Evolutionary conservation across 2,888 invertebrate species (phyloP), one percentile per base, ranked within the genome.

Genomic region (Andrena bucephala): DNA sequence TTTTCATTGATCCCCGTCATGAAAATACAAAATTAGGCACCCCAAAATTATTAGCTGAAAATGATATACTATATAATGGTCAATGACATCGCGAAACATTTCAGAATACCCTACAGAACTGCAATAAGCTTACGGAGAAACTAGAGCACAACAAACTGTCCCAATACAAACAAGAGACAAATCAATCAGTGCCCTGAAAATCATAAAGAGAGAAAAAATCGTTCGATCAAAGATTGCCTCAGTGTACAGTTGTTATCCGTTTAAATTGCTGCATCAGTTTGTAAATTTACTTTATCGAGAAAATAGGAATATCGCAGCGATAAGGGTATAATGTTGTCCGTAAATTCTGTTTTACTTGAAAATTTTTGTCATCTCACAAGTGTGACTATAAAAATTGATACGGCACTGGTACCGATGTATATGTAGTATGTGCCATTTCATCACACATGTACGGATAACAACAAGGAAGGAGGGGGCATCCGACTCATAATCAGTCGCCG

Each of bases 391-490:
- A 73, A 60, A 67, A 60, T 76, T 80, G 85, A 50, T 85, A 87
- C 85, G 82, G 81, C 82, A 79, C 81, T 87, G 87, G 16, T 5
- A 54, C 33, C 31, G 54, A 8, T 60, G 73, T 67, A n/a, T 24
- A 13, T 27, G 67, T 42, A 5, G 42, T 42, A 27, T 29, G 67
- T 59, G 59, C 60, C 66, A 68, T 66, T 65, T 81, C 77, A 62
- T 84, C 69, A 57, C 68, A 59, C 62, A 60, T 65, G 27, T 75
- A 24, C 24, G 59, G 65, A 71, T 77, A 71, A 79, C 54, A 57
- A 13, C 16, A 59, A 36, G 70, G 33, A 62, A 66, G 48, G 63
- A 71, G 73, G 31, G 81, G 71, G 57, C 33, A 42, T 57, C 24
- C 24, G 4, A 57, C 7, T 29, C 8, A 42, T 13, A 29, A 76